phyloP scores from a whole-genome alignment of 1,140 invertebrate species.

The Pseudomyrmex pallidus region DNA sequence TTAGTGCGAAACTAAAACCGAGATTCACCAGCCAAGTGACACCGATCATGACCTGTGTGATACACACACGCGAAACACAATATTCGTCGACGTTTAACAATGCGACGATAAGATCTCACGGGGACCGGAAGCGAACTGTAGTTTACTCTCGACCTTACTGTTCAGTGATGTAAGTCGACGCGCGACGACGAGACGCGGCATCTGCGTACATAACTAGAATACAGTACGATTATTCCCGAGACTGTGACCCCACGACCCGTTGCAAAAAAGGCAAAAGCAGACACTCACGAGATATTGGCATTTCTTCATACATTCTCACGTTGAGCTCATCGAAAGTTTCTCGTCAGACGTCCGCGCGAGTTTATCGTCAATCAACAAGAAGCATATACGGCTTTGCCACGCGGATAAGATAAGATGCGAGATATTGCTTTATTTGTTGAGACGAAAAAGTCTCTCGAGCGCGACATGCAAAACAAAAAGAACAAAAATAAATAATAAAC shows the following conservation, averaged over 20 bases:
- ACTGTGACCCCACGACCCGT: conserved; percentile 59
- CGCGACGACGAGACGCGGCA: not conserved
- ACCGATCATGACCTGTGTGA: conserved; percentile 55
- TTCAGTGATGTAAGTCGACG: conserved; percentile 32
- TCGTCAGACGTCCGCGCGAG: not conserved
- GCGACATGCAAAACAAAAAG: too few relatives aligned
- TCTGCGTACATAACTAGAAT: conserved; percentile 38
- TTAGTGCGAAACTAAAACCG: conserved; percentile 64
- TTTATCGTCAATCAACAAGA: too few relatives aligned
- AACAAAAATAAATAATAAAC: too few relatives aligned
- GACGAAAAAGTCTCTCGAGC: too few relatives aligned
- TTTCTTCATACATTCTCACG: not conserved
- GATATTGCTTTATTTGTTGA: too few relatives aligned
- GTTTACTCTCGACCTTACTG: not conserved
- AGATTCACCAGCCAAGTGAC: conserved; percentile 71
- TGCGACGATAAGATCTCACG: not conserved
- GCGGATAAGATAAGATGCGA: too few relatives aligned
- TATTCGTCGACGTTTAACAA: not conserved
- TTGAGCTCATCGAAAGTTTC: not conserved
- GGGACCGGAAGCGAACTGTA: conserved; percentile 9
- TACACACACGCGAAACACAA: not conserved
- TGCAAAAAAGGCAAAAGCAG: conserved; percentile 31
- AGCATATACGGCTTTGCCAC: too few relatives aligned
- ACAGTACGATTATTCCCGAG: conserved; percentile 36
- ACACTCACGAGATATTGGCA: not conserved